Percentiles rank a stretch among this genome's conserved stretches.
These are phyloP conservation scores for Oscheius sp. DNA, from an alignment of 2,888 invertebrate species.

Conservation along the genomic window DNA sequence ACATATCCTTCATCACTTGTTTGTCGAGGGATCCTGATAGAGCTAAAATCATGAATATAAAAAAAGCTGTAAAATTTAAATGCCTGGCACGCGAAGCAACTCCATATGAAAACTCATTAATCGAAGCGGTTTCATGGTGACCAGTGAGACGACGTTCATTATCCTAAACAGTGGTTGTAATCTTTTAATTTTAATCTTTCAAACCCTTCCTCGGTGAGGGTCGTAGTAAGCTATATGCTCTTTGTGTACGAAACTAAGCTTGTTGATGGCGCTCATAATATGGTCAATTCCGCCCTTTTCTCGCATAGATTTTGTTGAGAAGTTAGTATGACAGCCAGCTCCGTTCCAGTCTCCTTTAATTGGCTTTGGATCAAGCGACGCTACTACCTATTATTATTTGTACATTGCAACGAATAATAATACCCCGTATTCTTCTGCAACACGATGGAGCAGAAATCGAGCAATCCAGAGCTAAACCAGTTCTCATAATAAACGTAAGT, in stretches of 20 bases:
- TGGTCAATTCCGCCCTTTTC: constrained; percentile 83
- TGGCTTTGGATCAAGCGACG: constrained; percentile 76
- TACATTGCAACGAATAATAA: too few relatives aligned
- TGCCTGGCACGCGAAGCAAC: constrained; percentile 72
- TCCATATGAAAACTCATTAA: constrained; percentile 88
- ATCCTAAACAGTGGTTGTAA: constrained; percentile 79
- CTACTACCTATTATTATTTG: constrained; percentile 77
- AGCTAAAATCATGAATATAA: too few relatives aligned
- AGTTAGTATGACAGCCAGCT: constrained; percentile 95
- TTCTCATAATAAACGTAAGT: too few relatives aligned
- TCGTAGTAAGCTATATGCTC: constrained; percentile 96
- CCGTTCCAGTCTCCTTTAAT: constrained; percentile 89
- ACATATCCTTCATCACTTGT: constrained; percentile 72
- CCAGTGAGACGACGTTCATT: constrained; percentile 95
- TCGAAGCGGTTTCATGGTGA: constrained; percentile 93
- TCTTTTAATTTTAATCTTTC: constrained; percentile 69
- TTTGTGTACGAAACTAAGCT: constrained; percentile 88
- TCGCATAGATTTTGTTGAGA: constrained; percentile 92
- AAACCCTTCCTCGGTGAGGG: constrained; percentile 74
- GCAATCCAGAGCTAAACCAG: constrained; percentile 77
- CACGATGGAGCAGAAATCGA: constrained; percentile 76
- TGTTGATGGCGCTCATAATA: constrained; percentile 95
- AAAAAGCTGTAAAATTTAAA: too few relatives aligned
- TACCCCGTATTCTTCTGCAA: constrained; percentile 77
- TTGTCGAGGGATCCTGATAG: constrained; percentile 72